Evolutionary conservation across 1,140 invertebrate species (phyloP), one percentile per base, ranked within the genome.

Genomic region (Psix sp.): DNA sequence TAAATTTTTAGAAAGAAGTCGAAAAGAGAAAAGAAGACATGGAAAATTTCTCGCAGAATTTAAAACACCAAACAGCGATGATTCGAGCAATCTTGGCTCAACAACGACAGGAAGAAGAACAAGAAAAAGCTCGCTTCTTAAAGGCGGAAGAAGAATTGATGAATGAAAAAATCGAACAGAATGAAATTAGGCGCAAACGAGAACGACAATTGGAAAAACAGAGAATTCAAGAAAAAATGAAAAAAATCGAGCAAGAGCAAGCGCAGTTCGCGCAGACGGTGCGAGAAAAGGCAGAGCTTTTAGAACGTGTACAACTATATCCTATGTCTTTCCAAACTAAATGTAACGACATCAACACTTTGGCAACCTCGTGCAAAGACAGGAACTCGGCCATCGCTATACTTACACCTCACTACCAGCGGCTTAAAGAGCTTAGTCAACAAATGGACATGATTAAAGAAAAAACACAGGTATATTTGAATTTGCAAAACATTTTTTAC

Each of bases 371-470:
- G 26, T 88, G 82, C 57, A 77, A 81, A 65, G 74, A 86, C 36
- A 80, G 75, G 66, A 76, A 82, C 54, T 76, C 78, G 0, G 74
- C 84, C 10, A 65, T 62, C 49, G 39, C 48, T n/a, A 20, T 79
- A 1, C 57, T 85, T 3, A 48, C 43, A 2, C 56, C 82, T 7
- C 63, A 84, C 59, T 73, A 66, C n/a, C 57, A 62, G 29, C 79
- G 78, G 59, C 74, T 89, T 10, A 81, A 82, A 57, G 76, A 83
- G 24, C 52, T 88, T 3, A 56, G 60, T 14, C 21, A 68, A 11
- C 78, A 81, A 43, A 89, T 91, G 49, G 87, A 88, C 42, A 36
- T 75, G 13, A 84, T 91, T 33, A 86, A 88, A 67, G 86, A 89
- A 39, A 87, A 87, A 63, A 88, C 88, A 77, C 88, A 83, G 77